A percentile compares a stretch with the other conserved stretches of the same genome.
These are phyloP conservation scores for Ctenochaetus hawaiiensis DNA, from an alignment of 2,797 vertebrate genomes.

Conservation along the genomic window DNA sequence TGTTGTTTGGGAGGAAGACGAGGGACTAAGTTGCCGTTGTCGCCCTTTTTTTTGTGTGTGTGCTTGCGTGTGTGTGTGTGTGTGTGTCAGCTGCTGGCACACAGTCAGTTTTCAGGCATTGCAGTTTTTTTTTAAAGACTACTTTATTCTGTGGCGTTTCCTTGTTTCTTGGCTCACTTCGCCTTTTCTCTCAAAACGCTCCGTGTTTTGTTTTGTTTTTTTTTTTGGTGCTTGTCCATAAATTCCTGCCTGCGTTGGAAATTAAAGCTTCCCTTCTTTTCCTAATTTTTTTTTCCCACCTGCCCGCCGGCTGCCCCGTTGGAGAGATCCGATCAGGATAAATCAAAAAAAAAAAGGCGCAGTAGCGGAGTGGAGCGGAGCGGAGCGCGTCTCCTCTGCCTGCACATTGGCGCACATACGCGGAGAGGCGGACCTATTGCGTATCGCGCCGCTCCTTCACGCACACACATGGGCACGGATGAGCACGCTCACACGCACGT, in stretches of 20 bases:
- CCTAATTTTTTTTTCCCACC: neutral
- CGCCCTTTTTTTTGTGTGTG: conserved; percentile 6
- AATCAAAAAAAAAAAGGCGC: neutral
- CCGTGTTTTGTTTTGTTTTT: neutral
- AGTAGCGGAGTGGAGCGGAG: conserved; percentile 11
- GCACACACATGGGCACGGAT: conserved; percentile 43
- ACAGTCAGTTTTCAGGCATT: conserved; percentile 34
- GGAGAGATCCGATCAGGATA: conserved; percentile 24
- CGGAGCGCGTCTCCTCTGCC: conserved; percentile 26
- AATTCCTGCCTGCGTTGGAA: conserved; percentile 33
- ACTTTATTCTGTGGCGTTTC: conserved; percentile 34
- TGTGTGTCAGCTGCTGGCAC: conserved; percentile 47
- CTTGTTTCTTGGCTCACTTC: conserved; percentile 27
- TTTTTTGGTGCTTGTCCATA: conserved; percentile 10
- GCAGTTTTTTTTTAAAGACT: conserved; percentile 43
- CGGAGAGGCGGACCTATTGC: conserved; percentile 39
- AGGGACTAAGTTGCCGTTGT: conserved; percentile 59
- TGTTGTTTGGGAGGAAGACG: conserved; percentile 45
- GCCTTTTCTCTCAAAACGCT: neutral
- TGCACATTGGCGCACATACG: conserved; percentile 15
- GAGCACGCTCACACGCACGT: conserved; percentile 22
- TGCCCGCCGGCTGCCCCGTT: conserved; percentile 16
- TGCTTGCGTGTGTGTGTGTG: conserved; percentile 37
- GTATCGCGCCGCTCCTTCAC: conserved; percentile 36
- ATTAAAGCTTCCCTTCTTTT: conserved; percentile 20